These are phyloP conservation scores for Danio choprae DNA, from an alignment of 2,797 vertebrate species.

Conservation along the genomic window DNA sequence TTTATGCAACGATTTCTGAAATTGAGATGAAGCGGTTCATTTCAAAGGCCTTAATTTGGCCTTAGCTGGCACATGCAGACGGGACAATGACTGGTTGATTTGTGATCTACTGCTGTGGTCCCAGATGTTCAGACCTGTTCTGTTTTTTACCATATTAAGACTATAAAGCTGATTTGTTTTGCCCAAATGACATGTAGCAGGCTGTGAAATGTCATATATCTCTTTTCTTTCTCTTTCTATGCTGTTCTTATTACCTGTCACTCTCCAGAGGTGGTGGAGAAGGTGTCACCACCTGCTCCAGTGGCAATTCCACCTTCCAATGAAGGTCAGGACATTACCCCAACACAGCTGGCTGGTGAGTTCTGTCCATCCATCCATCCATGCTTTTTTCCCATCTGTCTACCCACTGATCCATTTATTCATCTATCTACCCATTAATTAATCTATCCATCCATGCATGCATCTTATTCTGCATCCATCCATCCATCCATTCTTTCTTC, in stretches of 20 bases:
- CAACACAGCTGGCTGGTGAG: conserved; percentile 91
- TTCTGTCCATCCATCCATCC: conserved; percentile 16
- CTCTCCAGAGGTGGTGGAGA: conserved; percentile 88
- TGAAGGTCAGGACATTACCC: conserved; percentile 92
- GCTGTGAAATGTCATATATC: not conserved
- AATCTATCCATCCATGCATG: too few species aligned
- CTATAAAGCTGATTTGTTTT: not conserved
- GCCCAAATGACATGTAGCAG: not conserved
- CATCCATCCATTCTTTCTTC: too few species aligned
- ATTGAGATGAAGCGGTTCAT: not conserved
- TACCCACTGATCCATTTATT: too few species aligned
- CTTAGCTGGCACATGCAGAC: not conserved
- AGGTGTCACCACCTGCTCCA: conserved; percentile 88
- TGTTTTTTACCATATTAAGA: not conserved
- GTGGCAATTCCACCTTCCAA: conserved; percentile 91
- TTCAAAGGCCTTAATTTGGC: not conserved
- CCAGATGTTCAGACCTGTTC: not conserved
- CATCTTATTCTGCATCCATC: too few species aligned
- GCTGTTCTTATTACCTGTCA: conserved; percentile 15
- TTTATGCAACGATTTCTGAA: conserved; percentile 8
- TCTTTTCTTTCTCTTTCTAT: conserved; percentile 8
- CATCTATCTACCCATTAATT: too few species aligned
- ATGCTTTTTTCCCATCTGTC: too few species aligned
- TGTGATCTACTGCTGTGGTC: not conserved
- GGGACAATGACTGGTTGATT: not conserved